These are phyloP conservation scores for Lithophane leautieri DNA, from an alignment of 2,888 invertebrate genomes.

Conservation along the genomic window DNA sequence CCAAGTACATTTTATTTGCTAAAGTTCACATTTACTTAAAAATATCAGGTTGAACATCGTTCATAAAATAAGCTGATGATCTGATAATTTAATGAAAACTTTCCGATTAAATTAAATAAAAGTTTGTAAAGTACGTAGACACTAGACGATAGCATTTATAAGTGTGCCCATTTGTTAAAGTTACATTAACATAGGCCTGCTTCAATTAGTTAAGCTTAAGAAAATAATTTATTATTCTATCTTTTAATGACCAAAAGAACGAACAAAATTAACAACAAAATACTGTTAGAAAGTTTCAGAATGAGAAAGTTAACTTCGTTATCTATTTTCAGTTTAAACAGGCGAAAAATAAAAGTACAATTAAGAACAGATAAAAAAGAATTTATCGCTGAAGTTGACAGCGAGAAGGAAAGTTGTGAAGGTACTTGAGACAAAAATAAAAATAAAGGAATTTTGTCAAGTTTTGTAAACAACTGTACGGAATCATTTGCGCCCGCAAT, in stretches of 20 bases:
- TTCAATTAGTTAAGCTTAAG: constrained; percentile 13
- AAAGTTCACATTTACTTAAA: background rate
- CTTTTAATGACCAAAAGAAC: constrained; percentile 32
- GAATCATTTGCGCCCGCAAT: constrained; percentile 18
- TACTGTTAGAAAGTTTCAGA: constrained; percentile 30
- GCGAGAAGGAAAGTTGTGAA: constrained; percentile 37
- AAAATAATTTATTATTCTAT: constrained; percentile 19
- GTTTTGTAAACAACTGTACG: constrained; percentile 29
- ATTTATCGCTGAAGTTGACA: constrained; percentile 53
- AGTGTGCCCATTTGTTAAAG: background rate
- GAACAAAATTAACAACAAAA: constrained; percentile 41
- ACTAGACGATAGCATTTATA: background rate
- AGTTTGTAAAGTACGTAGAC: background rate
- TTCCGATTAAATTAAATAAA: background rate
- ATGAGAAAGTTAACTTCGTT: constrained; percentile 43
- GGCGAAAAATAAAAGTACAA: constrained; percentile 48
- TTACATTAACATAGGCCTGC: constrained; percentile 4
- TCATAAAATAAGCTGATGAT: background rate
- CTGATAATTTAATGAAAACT: background rate
- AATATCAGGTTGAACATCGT: background rate
- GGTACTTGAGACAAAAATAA: constrained; percentile 21
- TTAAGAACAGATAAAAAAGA: constrained; percentile 56
- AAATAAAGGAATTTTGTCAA: constrained; percentile 27
- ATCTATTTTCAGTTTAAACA: constrained; percentile 46
- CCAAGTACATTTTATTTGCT: background rate